Conservation (phyloP, 2,797 vertebrate genomes). For the Gobionotothen gibberifrons region DNA sequence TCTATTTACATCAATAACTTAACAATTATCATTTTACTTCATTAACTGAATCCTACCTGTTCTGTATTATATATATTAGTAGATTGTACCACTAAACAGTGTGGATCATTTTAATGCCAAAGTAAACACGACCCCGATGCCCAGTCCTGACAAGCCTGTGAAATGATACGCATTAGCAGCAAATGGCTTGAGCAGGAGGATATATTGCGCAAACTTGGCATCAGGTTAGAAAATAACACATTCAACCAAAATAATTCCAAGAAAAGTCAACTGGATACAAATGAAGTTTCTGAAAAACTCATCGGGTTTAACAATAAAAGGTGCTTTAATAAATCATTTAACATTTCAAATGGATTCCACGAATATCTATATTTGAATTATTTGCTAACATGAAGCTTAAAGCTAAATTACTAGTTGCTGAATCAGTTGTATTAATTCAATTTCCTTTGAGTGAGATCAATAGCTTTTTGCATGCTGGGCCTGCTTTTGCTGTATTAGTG, state of each 20-base stretch:
- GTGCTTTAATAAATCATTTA: not conserved
- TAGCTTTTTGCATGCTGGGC: not conserved
- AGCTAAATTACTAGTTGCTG: too few relatives aligned
- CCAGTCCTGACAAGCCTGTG: slow-evolving; percentile 24
- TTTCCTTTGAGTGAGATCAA: not conserved
- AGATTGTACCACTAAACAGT: too few relatives aligned
- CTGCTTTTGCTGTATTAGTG: too few relatives aligned
- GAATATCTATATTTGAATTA: not conserved
- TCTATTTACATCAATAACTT: slow-evolving; percentile 1
- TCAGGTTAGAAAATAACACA: slow-evolving; percentile 10
- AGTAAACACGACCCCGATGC: slow-evolving; percentile 41
- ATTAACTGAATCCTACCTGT: not conserved
- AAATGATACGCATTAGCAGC: slow-evolving; percentile 27
- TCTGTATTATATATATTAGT: not conserved
- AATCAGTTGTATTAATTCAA: too few relatives aligned
- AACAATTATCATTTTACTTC: too few relatives aligned
- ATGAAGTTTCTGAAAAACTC: not conserved
- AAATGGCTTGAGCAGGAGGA: slow-evolving; percentile 26
- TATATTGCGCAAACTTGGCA: slow-evolving; percentile 6
- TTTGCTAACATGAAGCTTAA: too few relatives aligned
- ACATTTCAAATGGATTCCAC: not conserved
- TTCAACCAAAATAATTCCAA: not conserved
- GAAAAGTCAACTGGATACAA: not conserved
- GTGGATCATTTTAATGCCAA: not conserved
- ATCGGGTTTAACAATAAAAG: not conserved